Evolutionary conservation across 2,888 invertebrate species (phyloP), one percentile per base, ranked within the genome.

Genomic region (Eupithecia abbreviata): DNA sequence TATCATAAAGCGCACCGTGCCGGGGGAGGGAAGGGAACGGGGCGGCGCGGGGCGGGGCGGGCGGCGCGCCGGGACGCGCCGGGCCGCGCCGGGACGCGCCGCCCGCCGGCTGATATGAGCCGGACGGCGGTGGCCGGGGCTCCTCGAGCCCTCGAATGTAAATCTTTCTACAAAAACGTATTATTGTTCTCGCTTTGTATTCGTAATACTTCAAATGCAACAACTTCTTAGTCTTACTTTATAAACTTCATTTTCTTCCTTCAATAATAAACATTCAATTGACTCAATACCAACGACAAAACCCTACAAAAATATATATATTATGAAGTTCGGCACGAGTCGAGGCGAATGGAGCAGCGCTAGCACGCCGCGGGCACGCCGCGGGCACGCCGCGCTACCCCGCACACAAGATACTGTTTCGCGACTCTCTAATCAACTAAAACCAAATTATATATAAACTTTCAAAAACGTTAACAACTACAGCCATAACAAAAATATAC

Each of bases 121-220:
- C 90, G 91, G 92, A 68, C 91, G 51, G 43, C n/a, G 69, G 69
- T 86, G 88, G 88, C 89, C 90, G 88, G 88, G 91, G 90, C 90
- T 89, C 90, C 90, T 89, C 90, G 90, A 87, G 87, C 90, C 91
- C 90, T 91, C 92, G 90, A 90, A 89, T 93, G 93, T 94, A 94
- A 93, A 94, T 90, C 89, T 94, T 93, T 92, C 91, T 94, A 93
- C 91, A 93, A 94, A 94, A 94, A 93, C 93, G 91, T 91, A 91
- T 93, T 93, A 94, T 94, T 94, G 94, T 93, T 94, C 94, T 94
- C 93, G 93, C 91, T 93, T 93, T 92, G 93, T 93, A 93, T 93
- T 88, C 93, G 92, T 93, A 94, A 94, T 93, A 94, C 94, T 93
- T 93, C 92, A 94, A 94, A 95, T 95, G 94, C 94, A 94, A 95